Evolutionary conservation across 2,888 invertebrate genomes (phyloP).

Genomic region (Amblyteles armatorius): DNA sequence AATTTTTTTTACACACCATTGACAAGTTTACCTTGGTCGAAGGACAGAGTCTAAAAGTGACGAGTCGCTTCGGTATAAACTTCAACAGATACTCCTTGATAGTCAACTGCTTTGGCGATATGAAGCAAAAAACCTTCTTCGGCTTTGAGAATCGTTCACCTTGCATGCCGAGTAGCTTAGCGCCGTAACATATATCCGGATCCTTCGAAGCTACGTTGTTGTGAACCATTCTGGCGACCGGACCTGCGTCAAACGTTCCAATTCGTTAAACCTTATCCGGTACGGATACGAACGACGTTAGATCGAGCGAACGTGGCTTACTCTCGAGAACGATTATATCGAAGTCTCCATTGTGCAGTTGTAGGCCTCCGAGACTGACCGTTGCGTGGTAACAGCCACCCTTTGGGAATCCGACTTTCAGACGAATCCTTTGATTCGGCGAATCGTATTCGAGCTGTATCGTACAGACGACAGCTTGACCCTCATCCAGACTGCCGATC

Average conservation of each 20-base stretch:
- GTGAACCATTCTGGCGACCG: conserved; percentile 93
- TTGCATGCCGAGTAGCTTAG: conserved; percentile 88
- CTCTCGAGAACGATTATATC: conserved; percentile 96
- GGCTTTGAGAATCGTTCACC: conserved; percentile 89
- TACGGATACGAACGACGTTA: too few species aligned
- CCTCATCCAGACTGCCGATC: conserved; percentile 88
- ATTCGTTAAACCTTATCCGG: background rate
- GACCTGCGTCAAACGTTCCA: conserved; percentile 85
- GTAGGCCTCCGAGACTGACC: conserved; percentile 90
- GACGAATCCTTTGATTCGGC: conserved; percentile 91
- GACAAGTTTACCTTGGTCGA: conserved; percentile 92
- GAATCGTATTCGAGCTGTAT: conserved; percentile 90
- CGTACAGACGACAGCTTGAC: conserved; percentile 86
- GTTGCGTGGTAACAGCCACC: conserved; percentile 94
- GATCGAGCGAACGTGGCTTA: conserved; percentile 83
- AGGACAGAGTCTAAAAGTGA: conserved; percentile 96
- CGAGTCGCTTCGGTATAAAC: conserved; percentile 96
- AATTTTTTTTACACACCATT: conserved; percentile 63
- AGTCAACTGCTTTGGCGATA: conserved; percentile 96
- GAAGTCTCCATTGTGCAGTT: conserved; percentile 95
- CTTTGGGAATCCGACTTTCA: conserved; percentile 91
- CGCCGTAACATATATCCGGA: conserved; percentile 95
- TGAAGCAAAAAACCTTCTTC: conserved; percentile 95
- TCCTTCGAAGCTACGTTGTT: conserved; percentile 94
- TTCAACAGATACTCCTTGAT: conserved; percentile 97